Conservation (phyloP, 2,888 invertebrate species). For the Carabus problematicus region DNA sequence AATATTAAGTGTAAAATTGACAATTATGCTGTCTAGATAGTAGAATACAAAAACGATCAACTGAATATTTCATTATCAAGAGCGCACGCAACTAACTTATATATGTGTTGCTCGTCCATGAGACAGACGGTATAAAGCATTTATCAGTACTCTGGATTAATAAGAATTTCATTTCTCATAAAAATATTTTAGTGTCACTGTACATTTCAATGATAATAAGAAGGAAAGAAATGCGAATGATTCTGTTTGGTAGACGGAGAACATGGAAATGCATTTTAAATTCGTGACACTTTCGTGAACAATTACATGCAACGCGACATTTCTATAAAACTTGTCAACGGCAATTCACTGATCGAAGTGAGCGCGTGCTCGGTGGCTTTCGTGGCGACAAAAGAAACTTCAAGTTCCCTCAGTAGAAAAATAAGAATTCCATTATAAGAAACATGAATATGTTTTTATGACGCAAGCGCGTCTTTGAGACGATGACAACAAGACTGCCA, state of each 20-base stretch:
- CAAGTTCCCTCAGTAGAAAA: constrained; percentile 26
- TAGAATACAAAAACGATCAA: no score
- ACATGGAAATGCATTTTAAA: constrained; percentile 38
- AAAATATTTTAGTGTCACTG: neutral
- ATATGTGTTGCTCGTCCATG: no score
- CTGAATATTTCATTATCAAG: no score
- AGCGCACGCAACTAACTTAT: no score
- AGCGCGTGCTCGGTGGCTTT: constrained; percentile 2
- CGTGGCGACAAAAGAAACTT: constrained; percentile 6
- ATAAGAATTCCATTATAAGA: constrained; percentile 37
- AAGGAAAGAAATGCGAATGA: neutral
- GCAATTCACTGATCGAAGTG: neutral
- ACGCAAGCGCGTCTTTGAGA: neutral
- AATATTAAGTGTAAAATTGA: no score
- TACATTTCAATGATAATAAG: neutral
- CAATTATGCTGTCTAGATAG: no score
- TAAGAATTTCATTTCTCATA: neutral
- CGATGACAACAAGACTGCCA: neutral
- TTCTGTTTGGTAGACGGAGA: constrained; percentile 6
- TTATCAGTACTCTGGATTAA: no score
- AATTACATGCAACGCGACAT: constrained; percentile 23
- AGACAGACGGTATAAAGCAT: no score
- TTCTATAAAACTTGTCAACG: constrained; percentile 38
- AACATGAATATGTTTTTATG: constrained; percentile 42
- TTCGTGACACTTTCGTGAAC: constrained; percentile 19